Base-by-base conservation (phyloP, 2,888 invertebrate genomes). In the Lasioglossum malachurum region DNA sequence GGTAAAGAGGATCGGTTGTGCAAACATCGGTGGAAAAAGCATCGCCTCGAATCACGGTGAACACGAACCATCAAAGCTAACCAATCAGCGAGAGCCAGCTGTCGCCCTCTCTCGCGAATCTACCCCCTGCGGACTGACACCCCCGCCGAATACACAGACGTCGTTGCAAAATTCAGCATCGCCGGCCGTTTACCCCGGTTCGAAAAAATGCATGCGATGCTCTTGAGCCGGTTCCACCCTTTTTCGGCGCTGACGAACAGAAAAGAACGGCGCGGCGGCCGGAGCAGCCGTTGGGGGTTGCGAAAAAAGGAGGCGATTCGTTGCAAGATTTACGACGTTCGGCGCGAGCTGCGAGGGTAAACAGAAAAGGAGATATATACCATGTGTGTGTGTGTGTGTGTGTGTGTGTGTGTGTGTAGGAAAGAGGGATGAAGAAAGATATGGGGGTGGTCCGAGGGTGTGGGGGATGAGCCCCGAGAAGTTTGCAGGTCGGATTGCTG, bases 311-410 rank as follows among this genome's bases (percentile, higher is more conserved):
- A 84, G 90, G 87, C 86, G 81, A 85, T 87, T 84, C 88, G 89
- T 89, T 93, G 92, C 91, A 92, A 93, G 92, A 93, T 93, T 93
- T 93, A 93, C 92, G 91, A 90, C 85, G 87, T 88, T 60, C 27
- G 27, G 60, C 60, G 27, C 60, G 60, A 60, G 60, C 60, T 27
- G 60, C 60, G 60, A 76, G 84, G 60, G 44, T 84, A 84, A 86
- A 84, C 86, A 82, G 82, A 74, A 76, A 10, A 44, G 71, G 44
- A 75, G 53, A 53, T 53, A 53, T 23, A 19, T 19, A 19, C 7
- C 5, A 2, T 46, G 1, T 46, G 1, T 16, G 0, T 44, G 2
- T 8, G 4, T 46, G 46, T 46, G 16, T 16, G 4, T 16, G 16
- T 46, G 19, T 8, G 8, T 16, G 38, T 69, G 69, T 23, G 23